Evolutionary conservation across 1,140 invertebrate species (phyloP).

Genomic region (Drosophila willistoni): DNA sequence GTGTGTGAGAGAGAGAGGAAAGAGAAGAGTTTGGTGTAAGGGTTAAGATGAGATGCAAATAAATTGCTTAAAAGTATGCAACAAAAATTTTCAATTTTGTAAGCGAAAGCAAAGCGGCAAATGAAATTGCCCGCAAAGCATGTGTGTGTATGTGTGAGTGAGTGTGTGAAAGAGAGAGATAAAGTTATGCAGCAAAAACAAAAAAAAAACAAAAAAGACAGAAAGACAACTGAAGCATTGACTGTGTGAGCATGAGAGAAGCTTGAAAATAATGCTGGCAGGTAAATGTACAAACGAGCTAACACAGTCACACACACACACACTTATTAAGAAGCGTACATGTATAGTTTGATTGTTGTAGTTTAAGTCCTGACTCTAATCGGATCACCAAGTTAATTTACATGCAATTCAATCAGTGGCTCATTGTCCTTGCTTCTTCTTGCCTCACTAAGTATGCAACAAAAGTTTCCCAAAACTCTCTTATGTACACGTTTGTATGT

Average conservation of each 20-base stretch:
- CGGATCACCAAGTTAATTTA: constrained; percentile 80
- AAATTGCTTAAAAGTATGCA: constrained; percentile 73
- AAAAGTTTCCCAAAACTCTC: constrained; percentile 34
- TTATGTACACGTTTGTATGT: neutral
- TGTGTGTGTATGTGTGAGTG: constrained; percentile 12
- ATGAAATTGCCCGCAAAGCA: constrained; percentile 59
- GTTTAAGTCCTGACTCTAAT: constrained; percentile 57
- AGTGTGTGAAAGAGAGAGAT: neutral
- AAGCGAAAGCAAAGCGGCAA: constrained; percentile 56
- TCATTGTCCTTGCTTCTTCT: constrained; percentile 56
- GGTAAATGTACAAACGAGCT: constrained; percentile 8
- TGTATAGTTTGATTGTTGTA: constrained; percentile 52
- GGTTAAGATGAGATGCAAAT: constrained; percentile 51
- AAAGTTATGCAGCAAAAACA: neutral
- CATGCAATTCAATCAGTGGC: constrained; percentile 77
- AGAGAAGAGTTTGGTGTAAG: neutral
- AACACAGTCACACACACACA: neutral
- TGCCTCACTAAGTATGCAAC: constrained; percentile 54
- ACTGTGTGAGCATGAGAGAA: neutral
- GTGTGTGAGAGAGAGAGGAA: neutral
- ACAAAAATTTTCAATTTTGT: constrained; percentile 75
- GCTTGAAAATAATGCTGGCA: neutral
- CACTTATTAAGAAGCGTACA: neutral
- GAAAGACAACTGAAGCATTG: neutral
- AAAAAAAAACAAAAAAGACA: neutral